These are phyloP conservation scores for Centropristis striata DNA, from an alignment of 2,113 vertebrate genomes.

Conservation along the genomic window DNA sequence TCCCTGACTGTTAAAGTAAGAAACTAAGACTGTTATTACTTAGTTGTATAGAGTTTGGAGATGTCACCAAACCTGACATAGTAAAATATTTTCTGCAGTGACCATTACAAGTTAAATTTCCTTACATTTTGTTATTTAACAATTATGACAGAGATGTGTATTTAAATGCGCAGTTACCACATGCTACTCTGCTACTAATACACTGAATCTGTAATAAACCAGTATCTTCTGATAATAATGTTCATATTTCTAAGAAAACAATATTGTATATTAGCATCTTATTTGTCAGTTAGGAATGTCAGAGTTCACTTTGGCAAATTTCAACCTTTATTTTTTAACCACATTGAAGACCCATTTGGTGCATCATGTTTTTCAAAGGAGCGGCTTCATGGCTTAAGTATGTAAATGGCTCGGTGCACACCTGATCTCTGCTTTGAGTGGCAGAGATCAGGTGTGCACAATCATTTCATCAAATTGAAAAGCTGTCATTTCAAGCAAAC, in stretches of 20 bases:
- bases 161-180: background rate
- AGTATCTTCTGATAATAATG: background rate
- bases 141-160: background rate
- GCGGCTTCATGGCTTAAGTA: conserved; percentile 60
- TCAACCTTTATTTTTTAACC: background rate
- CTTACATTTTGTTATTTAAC: background rate
- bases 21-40: background rate
- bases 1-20: too few relatives aligned
- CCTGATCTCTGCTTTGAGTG: conserved; percentile 71
- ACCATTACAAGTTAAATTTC: too few relatives aligned
- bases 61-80: too few relatives aligned
- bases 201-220: background rate
- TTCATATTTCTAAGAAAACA: background rate
- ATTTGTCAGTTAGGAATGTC: background rate
- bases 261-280: background rate
- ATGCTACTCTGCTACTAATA: background rate
- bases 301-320: background rate
- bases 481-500: conserved; percentile 75
- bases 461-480: conserved; percentile 77
- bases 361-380: conserved; percentile 53
- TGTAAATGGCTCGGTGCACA: conserved; percentile 66
- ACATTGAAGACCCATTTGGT: conserved; percentile 35
- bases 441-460: conserved; percentile 77
- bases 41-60: background rate
- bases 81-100: too few relatives aligned